Base-by-base conservation (phyloP, 2,113 vertebrate species). In the Neodon shergylaensis region DNA sequence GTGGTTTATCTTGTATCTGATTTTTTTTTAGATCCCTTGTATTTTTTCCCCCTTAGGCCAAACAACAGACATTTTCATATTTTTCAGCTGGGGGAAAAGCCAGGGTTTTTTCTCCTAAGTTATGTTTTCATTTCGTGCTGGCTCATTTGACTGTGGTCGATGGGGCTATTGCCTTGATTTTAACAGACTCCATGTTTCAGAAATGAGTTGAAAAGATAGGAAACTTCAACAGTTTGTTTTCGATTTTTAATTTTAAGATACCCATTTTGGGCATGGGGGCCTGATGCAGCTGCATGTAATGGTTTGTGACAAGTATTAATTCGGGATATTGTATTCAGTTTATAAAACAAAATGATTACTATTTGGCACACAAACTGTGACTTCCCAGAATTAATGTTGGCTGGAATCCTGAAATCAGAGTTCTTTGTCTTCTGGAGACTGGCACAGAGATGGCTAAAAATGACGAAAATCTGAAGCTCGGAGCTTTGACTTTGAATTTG, bases 51-150 rank as follows among this genome's bases (percentile, higher is more conserved):
- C 61, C 19, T 11, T 87, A 74, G 97, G 47, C 90, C 95, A 85
- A 98, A 96, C 47, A 96, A 83, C 93, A 95, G 72, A 90, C 65
- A 94, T 97, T 96, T 96, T 79, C 78, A 93, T 94, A 96, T 82
- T 90, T 97, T 97, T 97, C 77, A 97, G 78, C 24, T 74, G 42
- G 49, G 93, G 93, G 68, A 90, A 61, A 88, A 97, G 73, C 66
- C 28, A 96, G 54, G 11, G 63, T 92, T 79, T 79, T n/a, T 82
- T 21, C 39, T 82, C 39, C 76, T 84, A 89, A 54, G 44, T 61
- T 65, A 61, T 92, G 44, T 84, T 72, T 97, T 95, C 44, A 36
- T n/a, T 93, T 79, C 89, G 65, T 33, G 90, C 44, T 21, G 87
- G 33, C 68, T 95, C 61, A n/a, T 84, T 95, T 95, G 63, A 70